A percentile compares a stretch with the other conserved stretches of the same genome.
phyloP scores from a whole-genome alignment of 2,113 vertebrate species.

The Eubucco bourcierii region DNA sequence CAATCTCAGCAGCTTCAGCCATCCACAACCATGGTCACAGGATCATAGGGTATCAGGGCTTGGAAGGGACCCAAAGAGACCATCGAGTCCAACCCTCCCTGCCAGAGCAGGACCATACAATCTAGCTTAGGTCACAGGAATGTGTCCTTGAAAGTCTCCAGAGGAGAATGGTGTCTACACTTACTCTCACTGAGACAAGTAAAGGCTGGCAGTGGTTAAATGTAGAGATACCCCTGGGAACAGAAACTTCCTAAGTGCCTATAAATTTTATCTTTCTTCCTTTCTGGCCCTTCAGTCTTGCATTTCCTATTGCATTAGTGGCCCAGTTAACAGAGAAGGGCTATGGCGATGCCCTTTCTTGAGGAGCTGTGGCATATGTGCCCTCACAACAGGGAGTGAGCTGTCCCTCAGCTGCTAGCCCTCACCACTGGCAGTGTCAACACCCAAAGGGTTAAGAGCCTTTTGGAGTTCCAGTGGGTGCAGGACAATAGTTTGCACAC shows the following conservation, averaged over 20 bases:
- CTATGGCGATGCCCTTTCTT: background rate
- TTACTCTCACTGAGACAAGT: background rate
- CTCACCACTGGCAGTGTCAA: background rate
- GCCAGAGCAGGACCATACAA: too few species aligned
- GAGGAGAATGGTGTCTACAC: background rate
- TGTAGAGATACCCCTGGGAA: background rate
- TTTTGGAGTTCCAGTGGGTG: background rate
- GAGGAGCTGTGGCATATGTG: background rate
- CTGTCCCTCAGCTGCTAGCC: background rate
- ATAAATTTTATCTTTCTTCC: background rate
- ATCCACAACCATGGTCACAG: too few species aligned
- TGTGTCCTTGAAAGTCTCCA: too few species aligned
- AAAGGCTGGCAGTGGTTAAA: background rate
- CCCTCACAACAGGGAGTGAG: fast-evolving
- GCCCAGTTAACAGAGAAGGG: background rate
- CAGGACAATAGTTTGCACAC: background rate
- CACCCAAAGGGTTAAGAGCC: background rate
- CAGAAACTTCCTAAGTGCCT: background rate
- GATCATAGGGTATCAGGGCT: too few species aligned
- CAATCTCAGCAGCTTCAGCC: background rate
- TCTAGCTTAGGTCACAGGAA: too few species aligned
- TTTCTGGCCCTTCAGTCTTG: background rate
- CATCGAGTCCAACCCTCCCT: too few species aligned
- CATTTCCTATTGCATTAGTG: background rate
- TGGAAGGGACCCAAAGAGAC: too few species aligned